Base-by-base conservation (phyloP, 2,797 vertebrate species). In the Propithecus perrieri region DNA sequence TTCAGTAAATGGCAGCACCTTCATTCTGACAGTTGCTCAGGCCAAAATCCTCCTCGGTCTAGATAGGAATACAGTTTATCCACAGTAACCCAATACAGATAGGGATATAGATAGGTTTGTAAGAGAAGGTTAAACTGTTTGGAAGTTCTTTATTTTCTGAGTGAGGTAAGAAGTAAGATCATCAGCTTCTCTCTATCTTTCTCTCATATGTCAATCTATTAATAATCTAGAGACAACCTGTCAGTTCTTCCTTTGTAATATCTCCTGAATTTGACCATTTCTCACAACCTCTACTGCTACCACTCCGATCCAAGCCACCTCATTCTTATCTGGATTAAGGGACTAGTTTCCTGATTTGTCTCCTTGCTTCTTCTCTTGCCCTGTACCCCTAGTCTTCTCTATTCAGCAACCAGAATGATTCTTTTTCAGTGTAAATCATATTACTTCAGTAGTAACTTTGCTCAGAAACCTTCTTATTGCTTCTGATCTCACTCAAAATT, bases 361-460 rank as follows among this genome's bases (percentile, higher is more conserved):
- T 96, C 18, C 30, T 94, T 94, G 20, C 30, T 81, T 61, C 13
- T 78, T 63, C 15, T 84, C 20, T 90, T 81, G n/a, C 33, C 53
- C 26, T 75, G 15, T 55, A 43, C 22, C 57, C n/a, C 41, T n/a
- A 61, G 0, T 91, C 48, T 87, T 94, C 67, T 59, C 59, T 41
- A 8, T 48, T 80, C 24, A 59, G n/a, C 48, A 84, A 83, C 12
- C 50, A 90, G 76, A 91, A 50, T 80, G 33, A 80, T 81, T 71
- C 33, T 84, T 75, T 87, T 94, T 78, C 88, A 83, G 17, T 90
- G 2, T 69, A 92, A 92, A 67, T 92, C 28, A 89, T 43, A 57
- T 61, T 20, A 69, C 22, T 55, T 57, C 55, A 57, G 55, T 57
- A 24, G 55, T 57, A 57, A 11, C 38, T 87, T 18, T 20, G n/a